These are phyloP conservation scores for Proterorhinus semilunaris DNA, from an alignment of 2,113 vertebrate species.

Conservation along the genomic window DNA sequence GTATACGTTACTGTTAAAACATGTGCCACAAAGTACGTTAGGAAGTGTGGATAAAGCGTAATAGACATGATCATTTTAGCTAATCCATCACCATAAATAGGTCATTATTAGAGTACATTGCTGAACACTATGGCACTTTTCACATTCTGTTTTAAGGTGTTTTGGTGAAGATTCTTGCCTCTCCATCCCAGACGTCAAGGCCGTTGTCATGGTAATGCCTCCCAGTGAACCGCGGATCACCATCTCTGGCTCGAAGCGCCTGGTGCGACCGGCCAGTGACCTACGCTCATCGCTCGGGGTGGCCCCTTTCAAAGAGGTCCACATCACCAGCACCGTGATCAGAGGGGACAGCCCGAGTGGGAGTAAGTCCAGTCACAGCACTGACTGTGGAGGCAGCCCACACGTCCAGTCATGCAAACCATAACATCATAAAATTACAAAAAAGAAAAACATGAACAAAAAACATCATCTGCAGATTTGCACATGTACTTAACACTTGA, in stretches of 20 bases:
- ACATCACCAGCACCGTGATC: constrained; percentile 75
- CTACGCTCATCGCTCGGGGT: constrained; percentile 83
- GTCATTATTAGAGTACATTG: background rate
- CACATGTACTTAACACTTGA: too few species aligned
- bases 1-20: too few species aligned
- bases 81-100: background rate
- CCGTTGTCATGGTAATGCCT: constrained; percentile 89
- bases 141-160: constrained; percentile 77
- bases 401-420: background rate
- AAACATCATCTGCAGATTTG: too few species aligned
- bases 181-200: constrained; percentile 87
- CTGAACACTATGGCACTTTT: background rate
- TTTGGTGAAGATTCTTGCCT: constrained; percentile 95
- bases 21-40: too few species aligned
- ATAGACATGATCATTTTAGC: too few species aligned
- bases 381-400: background rate
- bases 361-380: constrained; percentile 52
- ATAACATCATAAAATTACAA: background rate
- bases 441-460: too few species aligned
- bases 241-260: constrained; percentile 84
- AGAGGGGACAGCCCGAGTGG: constrained; percentile 76
- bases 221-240: constrained; percentile 94
- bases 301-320: constrained; percentile 84
- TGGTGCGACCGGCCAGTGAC: constrained; percentile 84
- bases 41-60: background rate